Percentiles rank a stretch among this genome's conserved stretches.
phyloP scores from a whole-genome alignment of 2,888 invertebrate species.

The Loripinus fragilis region DNA sequence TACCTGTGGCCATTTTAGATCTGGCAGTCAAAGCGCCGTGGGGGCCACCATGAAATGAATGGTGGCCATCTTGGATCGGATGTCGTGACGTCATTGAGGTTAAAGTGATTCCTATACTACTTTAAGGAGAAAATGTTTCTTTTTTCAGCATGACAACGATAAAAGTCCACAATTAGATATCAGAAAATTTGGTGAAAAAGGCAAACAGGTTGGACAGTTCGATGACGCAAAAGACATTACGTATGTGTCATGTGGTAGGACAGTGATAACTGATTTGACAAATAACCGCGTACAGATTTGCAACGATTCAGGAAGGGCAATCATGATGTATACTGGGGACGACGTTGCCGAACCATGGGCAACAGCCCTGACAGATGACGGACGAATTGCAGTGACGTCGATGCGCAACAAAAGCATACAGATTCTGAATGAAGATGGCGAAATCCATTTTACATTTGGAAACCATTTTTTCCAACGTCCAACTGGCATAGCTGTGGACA shows the following conservation, averaged over 20 bases:
- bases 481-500: conserved; percentile 73
- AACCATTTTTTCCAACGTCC: conserved; percentile 68
- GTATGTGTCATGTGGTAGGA: conserved; percentile 56
- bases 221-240: conserved; percentile 62
- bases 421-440: conserved; percentile 62
- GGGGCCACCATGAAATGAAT: neutral
- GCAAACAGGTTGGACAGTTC: conserved; percentile 51
- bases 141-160: no score
- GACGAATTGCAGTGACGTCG: conserved; percentile 70
- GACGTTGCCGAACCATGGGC: conserved; percentile 71
- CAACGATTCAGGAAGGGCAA: conserved; percentile 61
- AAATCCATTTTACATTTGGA: conserved; percentile 64
- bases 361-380: conserved; percentile 56
- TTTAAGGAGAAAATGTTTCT: no score
- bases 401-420: conserved; percentile 64
- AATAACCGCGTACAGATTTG: conserved; percentile 72
- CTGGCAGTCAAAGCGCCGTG: neutral
- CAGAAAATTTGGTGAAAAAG: conserved; percentile 56
- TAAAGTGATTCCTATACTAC: no score
- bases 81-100: no score
- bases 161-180: no score
- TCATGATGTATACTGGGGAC: conserved; percentile 56
- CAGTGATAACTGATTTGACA: conserved; percentile 74
- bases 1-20: neutral
- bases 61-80: neutral